Evolutionary conservation across 2,888 invertebrate species (phyloP), one percentile per base, ranked within the genome.

Genomic region (Hermaeophaga mercurialis): DNA sequence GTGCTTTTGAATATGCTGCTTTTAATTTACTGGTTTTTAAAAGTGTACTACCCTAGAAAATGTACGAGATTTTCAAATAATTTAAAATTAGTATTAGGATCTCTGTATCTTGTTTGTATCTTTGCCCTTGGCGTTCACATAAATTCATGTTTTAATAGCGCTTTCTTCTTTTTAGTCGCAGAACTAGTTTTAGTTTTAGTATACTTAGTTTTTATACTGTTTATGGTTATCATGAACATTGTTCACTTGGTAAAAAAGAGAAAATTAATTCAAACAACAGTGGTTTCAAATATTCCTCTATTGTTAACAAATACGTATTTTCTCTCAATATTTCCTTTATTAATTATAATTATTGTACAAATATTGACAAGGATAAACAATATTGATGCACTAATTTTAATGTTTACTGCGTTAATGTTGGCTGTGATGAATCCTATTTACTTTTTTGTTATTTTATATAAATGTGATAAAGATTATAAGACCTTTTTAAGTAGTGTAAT

Each of bases 141-240:
- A 5, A 24, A 49, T 18, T 7, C 36, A 2, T 59, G 56, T 47
- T 31, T 47, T n/a, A 18, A 2, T 4, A n/a, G 31, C 8, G 1
- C 6, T 12, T 41, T 38, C 1, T n/a, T 9, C 1, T 12, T 50
- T 19, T n/a, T n/a, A n/a, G n/a, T n/a, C n/a, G 15, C 55, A 7
- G 47, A 53, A 26, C 24, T 55, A 8, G n/a, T 52, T 17, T 11
- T 59, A n/a, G 6, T 43, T 8, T 15, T 57, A 8, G 5, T 28
- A 1, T 55, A 59, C 36, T 18, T 59, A 14, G 33, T 31, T 17
- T 62, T 59, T 28, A 46, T 62, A 26, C 17, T 59, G 9, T 59
- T 54, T 22, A 57, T 57, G 45, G 46, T 54, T 24, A 19, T 55
- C 12, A 54, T 62, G 44, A 62, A 62, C 28, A 56, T 57, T 9